These are phyloP conservation scores for Paramuricea clavata DNA, from an alignment of 92 coral and sea anemone species.

Conservation along the genomic window DNA sequence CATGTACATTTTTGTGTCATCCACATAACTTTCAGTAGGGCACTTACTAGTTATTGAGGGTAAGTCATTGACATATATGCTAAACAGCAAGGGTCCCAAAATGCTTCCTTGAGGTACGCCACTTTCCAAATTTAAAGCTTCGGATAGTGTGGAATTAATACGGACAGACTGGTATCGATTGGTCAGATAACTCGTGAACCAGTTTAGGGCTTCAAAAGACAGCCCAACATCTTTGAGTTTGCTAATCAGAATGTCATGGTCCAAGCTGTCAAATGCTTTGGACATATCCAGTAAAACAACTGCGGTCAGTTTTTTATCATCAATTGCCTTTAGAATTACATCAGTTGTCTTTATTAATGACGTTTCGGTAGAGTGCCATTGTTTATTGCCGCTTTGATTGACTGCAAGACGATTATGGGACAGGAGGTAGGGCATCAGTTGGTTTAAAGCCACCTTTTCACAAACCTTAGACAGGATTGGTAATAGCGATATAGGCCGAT, in stretches of 20 bases:
- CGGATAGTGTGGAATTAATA: constrained; percentile 23
- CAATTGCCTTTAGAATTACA: constrained; percentile 14
- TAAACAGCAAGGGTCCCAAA: constrained; percentile 36
- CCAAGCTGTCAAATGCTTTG: constrained; percentile 19
- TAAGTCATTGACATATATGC: constrained; percentile 30
- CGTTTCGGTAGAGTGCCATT: constrained; percentile 65
- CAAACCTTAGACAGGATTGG: constrained; percentile 65
- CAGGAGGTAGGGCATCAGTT: constrained; percentile 42
- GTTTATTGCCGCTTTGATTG: constrained; percentile 66
- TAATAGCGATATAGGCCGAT: constrained; percentile 60
- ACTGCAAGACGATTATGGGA: constrained; percentile 50
- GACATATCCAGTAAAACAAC: constrained; percentile 21
- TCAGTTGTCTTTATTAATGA: constrained; percentile 56
- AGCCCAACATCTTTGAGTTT: constrained; percentile 9
- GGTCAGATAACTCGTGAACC: constrained; percentile 26
- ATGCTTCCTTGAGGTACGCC: constrained; percentile 34
- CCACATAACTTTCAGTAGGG: background rate
- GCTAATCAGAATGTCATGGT: background rate
- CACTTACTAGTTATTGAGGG: constrained; percentile 30
- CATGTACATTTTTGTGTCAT: constrained; percentile 17
- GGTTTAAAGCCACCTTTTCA: constrained; percentile 56
- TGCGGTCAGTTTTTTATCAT: constrained; percentile 55
- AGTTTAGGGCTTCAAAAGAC: constrained; percentile 18
- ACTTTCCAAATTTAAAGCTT: constrained; percentile 7
- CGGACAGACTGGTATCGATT: constrained; percentile 28